These are phyloP conservation scores for Hirundo rustica DNA, from an alignment of 2,797 vertebrate species.

Conservation along the genomic window DNA sequence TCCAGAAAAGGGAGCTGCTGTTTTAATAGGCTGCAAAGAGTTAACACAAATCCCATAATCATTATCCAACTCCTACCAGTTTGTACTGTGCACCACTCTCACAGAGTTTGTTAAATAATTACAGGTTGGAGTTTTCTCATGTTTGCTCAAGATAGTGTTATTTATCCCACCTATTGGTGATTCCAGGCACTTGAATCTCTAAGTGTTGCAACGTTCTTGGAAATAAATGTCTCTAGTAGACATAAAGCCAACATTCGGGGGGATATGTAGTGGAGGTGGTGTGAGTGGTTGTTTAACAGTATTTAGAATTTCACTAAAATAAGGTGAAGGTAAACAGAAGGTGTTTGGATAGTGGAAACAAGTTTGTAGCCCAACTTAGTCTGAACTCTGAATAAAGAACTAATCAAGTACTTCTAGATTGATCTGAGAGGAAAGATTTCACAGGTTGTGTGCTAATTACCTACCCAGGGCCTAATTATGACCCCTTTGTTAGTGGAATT, in stretches of 20 bases:
- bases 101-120: conserved; percentile 51
- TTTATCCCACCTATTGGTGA: conserved; percentile 57
- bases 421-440: not conserved
- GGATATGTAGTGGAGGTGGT: not conserved
- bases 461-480: not conserved
- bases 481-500: not conserved
- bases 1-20: not conserved
- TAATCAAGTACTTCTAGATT: not conserved
- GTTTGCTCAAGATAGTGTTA: conserved; percentile 47
- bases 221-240: conserved; percentile 8
- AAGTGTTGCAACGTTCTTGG: conserved; percentile 5
- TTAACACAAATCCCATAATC: not conserved
- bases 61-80: not conserved
- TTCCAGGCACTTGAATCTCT: conserved; percentile 15
- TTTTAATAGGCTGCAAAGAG: not conserved
- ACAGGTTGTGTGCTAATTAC: not conserved
- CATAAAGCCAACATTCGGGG: not conserved
- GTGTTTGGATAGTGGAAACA: not conserved
- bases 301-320: not conserved
- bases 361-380: not conserved
- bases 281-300: not conserved
- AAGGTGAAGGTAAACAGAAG: not conserved
- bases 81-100: not conserved
- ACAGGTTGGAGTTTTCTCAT: conserved; percentile 50
- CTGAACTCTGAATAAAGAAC: not conserved